These are phyloP conservation scores for Noctua comes DNA, from an alignment of 2,888 invertebrate genomes.

Conservation along the genomic window DNA sequence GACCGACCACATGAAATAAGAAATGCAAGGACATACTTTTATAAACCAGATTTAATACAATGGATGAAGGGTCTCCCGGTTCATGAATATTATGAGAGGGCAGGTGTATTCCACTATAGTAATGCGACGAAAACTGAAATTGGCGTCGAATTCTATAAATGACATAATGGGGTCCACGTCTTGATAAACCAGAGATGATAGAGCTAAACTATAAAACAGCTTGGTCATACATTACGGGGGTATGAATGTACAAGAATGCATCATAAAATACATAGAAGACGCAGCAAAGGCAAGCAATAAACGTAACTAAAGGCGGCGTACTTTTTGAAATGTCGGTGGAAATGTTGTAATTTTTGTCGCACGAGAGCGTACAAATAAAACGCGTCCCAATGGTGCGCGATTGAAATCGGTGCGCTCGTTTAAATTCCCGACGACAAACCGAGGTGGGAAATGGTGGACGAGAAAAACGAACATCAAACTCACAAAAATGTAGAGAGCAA, in stretches of 20 bases:
- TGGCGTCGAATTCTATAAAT: constrained; percentile 9
- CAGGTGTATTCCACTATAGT: constrained; percentile 51
- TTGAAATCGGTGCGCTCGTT: constrained; percentile 83
- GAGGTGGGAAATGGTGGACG: constrained; percentile 84
- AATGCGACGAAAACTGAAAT: constrained; percentile 30
- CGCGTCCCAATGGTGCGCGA: constrained; percentile 70
- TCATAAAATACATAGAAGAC: constrained; percentile 68
- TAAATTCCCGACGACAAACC: constrained; percentile 82
- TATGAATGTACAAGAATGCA: constrained; percentile 62
- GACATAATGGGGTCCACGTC: constrained; percentile 3
- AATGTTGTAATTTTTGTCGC: constrained; percentile 76
- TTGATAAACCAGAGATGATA: constrained; percentile 36
- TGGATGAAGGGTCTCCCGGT: constrained; percentile 57
- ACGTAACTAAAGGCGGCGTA: constrained; percentile 62
- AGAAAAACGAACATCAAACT: constrained; percentile 81
- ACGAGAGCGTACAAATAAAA: constrained; percentile 74
- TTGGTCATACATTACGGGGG: constrained; percentile 57
- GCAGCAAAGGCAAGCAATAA: constrained; percentile 62
- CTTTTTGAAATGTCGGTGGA: constrained; percentile 74
- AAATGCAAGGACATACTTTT: constrained; percentile 77
- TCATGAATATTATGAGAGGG: constrained; percentile 61
- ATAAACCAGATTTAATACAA: constrained; percentile 78
- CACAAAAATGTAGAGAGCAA: constrained; percentile 86
- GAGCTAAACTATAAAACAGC: constrained; percentile 27
- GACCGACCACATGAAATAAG: constrained; percentile 69